Conservation (phyloP, 1,140 invertebrate species). For the Penaeus japonicus region DNA sequence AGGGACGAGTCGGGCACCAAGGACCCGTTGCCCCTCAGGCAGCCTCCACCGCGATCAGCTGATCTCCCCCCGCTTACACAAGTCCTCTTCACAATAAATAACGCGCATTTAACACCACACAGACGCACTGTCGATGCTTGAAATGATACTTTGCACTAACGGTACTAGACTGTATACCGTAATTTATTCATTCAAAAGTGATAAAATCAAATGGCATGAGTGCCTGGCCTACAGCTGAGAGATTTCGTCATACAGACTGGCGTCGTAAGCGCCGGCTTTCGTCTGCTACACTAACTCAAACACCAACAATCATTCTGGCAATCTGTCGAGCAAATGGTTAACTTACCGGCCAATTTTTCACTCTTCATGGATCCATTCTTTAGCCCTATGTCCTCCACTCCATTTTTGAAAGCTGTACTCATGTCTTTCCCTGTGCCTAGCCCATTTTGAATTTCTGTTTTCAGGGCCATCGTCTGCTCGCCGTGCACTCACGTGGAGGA, state of each 20-base stretch:
- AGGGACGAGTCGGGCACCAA: too few species aligned
- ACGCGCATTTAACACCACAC: too few species aligned
- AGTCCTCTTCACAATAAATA: too few species aligned
- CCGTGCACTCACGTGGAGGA: not conserved
- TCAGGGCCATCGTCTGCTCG: not conserved
- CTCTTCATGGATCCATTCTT: not conserved
- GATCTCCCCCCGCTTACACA: too few species aligned
- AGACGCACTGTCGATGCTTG: too few species aligned
- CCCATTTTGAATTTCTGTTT: not conserved
- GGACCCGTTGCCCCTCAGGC: too few species aligned
- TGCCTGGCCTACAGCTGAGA: not conserved
- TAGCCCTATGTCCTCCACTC: not conserved
- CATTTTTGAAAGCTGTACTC: not conserved
- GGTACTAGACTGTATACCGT: too few species aligned
- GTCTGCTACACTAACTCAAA: not conserved
- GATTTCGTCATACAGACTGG: not conserved
- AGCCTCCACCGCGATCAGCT: too few species aligned
- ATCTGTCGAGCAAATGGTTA: not conserved
- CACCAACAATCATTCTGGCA: not conserved
- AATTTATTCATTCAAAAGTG: too few species aligned
- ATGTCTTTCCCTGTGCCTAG: not conserved
- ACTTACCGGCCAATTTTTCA: not conserved
- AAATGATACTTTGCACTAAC: too few species aligned
- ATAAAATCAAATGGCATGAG: too few species aligned
- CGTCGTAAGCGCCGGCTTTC: slow-evolving; percentile 6